phyloP scores from a whole-genome alignment of 2,113 vertebrate genomes.

The Istiophorus platypterus region DNA sequence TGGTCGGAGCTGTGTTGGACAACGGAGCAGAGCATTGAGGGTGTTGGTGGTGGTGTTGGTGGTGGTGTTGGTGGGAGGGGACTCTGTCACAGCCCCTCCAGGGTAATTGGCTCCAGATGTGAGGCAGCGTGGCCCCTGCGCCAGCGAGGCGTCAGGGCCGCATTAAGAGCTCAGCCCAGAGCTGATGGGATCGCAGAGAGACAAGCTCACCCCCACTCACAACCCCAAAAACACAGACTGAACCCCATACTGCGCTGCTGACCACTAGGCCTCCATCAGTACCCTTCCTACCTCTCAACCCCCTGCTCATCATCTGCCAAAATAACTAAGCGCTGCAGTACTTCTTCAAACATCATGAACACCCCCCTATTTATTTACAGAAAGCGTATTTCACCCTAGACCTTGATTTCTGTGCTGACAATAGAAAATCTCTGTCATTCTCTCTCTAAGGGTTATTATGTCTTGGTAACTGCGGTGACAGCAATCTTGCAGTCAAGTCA shows the following conservation, averaged over 20 bases:
- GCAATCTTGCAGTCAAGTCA: constrained; percentile 20
- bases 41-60: constrained; percentile 31
- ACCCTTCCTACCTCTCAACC: constrained; percentile 4
- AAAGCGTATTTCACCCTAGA: constrained; percentile 33
- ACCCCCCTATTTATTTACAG: constrained; percentile 45
- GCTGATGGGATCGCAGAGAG: constrained; percentile 73
- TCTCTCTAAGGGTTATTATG: background rate
- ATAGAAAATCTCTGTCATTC: constrained; percentile 20
- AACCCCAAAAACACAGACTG: constrained; percentile 42
- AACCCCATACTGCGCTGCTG: constrained; percentile 59
- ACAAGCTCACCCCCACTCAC: constrained; percentile 52
- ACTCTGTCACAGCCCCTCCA: constrained; percentile 79
- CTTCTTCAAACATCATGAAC: constrained; percentile 5
- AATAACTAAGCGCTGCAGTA: constrained; percentile 22
- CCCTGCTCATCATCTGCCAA: constrained; percentile 44
- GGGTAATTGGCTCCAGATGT: constrained; percentile 86
- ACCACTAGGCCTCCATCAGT: constrained; percentile 49
- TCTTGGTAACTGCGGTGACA: constrained; percentile 42
- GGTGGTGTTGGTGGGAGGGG: constrained; percentile 30
- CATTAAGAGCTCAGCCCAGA: constrained; percentile 83
- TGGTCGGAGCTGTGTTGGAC: constrained; percentile 66
- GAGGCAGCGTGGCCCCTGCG: constrained; percentile 80
- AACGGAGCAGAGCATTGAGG: constrained; percentile 39
- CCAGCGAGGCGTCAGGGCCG: constrained; percentile 84
- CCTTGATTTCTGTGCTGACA: constrained; percentile 21